Percentiles rank a stretch among this genome's conserved stretches.
phyloP scores from a whole-genome alignment of 1,140 invertebrate species.

The Heliconius congener region DNA sequence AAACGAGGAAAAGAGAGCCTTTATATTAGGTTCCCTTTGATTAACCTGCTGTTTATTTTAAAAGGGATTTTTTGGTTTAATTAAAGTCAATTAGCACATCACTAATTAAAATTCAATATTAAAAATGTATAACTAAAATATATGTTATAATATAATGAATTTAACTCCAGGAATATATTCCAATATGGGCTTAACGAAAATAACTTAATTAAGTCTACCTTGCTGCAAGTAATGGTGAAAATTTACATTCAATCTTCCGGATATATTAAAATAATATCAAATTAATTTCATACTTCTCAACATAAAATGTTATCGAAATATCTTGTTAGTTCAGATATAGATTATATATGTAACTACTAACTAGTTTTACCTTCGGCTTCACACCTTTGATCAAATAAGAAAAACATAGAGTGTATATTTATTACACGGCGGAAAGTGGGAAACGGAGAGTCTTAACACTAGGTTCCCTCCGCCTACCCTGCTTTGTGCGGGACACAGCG shows the following conservation, averaged over 20 bases:
- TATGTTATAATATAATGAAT: not conserved
- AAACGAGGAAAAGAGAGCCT: too few species aligned
- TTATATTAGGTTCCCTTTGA: too few species aligned
- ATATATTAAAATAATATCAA: not conserved
- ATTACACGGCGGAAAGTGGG: too few species aligned
- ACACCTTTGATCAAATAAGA: too few species aligned
- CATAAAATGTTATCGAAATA: not conserved
- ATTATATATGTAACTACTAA: not conserved
- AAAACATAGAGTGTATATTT: too few species aligned
- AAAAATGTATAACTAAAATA: not conserved
- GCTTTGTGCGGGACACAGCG: too few species aligned
- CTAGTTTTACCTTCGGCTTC: too few species aligned
- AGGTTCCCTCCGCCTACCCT: too few species aligned
- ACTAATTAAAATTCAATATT: slow-evolving; percentile 1
- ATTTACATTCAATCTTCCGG: not conserved
- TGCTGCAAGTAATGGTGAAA: slow-evolving; percentile 1
- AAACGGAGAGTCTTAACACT: too few species aligned
- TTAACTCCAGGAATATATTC: not conserved
- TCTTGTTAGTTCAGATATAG: not conserved
- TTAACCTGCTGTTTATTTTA: too few species aligned
- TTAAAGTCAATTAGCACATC: not conserved
- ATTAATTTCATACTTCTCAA: not conserved
- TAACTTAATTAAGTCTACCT: not conserved
- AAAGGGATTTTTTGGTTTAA: too few species aligned
- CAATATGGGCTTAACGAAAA: not conserved